Conservation (phyloP, 2,797 vertebrate species). For the Sylvilagus floridanus region DNA sequence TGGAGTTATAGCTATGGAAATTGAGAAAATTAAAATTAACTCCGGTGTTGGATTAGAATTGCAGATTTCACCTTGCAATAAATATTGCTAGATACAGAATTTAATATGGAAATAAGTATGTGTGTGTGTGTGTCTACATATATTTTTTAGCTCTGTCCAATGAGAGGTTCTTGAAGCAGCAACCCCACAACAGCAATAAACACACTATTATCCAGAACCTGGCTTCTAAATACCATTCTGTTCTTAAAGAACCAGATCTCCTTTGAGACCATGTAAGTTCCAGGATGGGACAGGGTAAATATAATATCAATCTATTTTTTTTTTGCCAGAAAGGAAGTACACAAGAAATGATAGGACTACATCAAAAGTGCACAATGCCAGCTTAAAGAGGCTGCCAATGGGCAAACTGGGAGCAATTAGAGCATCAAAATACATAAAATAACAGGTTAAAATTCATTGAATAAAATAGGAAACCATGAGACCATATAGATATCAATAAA, state of each 20-base stretch:
- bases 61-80: neutral
- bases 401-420: neutral
- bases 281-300: neutral
- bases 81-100: neutral
- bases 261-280: neutral
- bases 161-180: neutral
- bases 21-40: slow-evolving; percentile 30
- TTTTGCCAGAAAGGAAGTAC: neutral
- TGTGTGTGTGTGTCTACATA: neutral
- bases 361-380: neutral
- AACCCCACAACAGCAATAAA: neutral
- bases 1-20: neutral
- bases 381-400: neutral
- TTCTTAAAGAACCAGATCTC: neutral
- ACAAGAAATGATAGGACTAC: neutral
- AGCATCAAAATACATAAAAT: neutral
- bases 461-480: neutral
- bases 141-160: neutral
- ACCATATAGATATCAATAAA: neutral
- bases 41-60: neutral
- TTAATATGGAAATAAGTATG: neutral
- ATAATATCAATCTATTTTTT: neutral
- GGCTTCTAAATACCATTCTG: neutral
- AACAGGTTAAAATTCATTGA: neutral
- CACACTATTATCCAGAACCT: neutral